A percentile compares a stretch with the other conserved stretches of the same genome.
Evolutionary conservation across 1,140 invertebrate species (phyloP).

Genomic region (Drosophila dunni): DNA sequence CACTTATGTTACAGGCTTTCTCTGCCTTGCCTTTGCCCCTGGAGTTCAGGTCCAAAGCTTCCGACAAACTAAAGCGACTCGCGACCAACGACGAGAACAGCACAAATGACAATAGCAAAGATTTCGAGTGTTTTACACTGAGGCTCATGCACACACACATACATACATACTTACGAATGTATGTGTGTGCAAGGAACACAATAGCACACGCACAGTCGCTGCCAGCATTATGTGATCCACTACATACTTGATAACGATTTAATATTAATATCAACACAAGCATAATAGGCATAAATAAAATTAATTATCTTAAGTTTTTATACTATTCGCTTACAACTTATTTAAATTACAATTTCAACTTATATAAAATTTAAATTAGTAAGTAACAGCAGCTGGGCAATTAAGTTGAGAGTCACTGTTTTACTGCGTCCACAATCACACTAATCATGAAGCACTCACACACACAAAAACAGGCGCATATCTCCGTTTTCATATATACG

Average conservation of each 20-base stretch:
- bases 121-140: conserved; percentile 33
- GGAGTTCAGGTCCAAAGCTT: conserved; percentile 37
- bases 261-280: neutral
- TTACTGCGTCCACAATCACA: conserved; percentile 5
- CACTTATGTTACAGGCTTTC: conserved; percentile 3
- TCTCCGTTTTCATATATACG: neutral
- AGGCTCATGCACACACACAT: no score
- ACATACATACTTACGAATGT: conserved; percentile 9
- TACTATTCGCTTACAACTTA: no score
- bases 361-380: no score
- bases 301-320: no score
- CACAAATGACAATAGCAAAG: conserved; percentile 43
- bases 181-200: neutral
- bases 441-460: conserved; percentile 17
- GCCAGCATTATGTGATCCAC: no score
- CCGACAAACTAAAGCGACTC: conserved; percentile 34
- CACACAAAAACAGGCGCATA: conserved; percentile 7
- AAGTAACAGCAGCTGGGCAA: no score
- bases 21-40: neutral
- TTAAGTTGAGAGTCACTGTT: no score
- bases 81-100: conserved; percentile 22
- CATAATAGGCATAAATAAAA: no score
- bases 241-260: neutral
- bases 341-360: no score
- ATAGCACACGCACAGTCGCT: neutral